Evolutionary conservation across 2,888 invertebrate genomes (phyloP), one percentile per base, ranked within the genome.

Genomic region (Anaspis maculata): DNA sequence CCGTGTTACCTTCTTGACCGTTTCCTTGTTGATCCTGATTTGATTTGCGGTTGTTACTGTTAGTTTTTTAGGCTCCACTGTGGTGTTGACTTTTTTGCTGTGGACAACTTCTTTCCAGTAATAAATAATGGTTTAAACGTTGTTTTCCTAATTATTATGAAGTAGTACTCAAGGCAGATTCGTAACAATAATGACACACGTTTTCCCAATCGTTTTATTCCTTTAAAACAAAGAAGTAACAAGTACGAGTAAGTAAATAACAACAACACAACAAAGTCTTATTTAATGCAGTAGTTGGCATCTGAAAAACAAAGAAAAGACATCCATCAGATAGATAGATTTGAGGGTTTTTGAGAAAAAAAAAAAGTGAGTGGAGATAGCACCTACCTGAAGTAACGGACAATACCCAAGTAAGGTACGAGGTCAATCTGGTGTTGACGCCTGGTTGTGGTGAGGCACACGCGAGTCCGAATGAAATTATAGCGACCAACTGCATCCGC

Each of bases 351-450:
- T 13, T 12, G 9, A 19, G 19, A 19, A 19, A 19, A n/a, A n/a
- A n/a, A n/a, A n/a, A n/a, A n/a, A n/a, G n/a, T n/a, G n/a, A n/a
- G n/a, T n/a, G n/a, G n/a, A n/a, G n/a, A n/a, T n/a, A n/a, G n/a
- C 9, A 19, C 19, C 9, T 9, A 19, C 19, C 19, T 6, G 19
- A 54, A 1, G 62, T 66, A 7, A 38, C 46, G 3, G 45, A 32
- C 0, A 51, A 28, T 12, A 82, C 75, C 79, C 79, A 82, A 23
- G 64, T 35, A 0, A 80, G 42, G 37, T 68, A 65, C 0, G 64
- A 49, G 0, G 74, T 68, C 1, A 80, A 64, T 13, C 74, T 62
- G 0, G 74, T 73, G 56, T 75, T 76, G 6, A 77, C 53, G 2
- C 68, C 70, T 0, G 79, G 76, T 0, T 19, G 27, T 1, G 41